Base-by-base conservation (phyloP, 92 coral and sea anemone genomes). In the Porites evermanni region DNA sequence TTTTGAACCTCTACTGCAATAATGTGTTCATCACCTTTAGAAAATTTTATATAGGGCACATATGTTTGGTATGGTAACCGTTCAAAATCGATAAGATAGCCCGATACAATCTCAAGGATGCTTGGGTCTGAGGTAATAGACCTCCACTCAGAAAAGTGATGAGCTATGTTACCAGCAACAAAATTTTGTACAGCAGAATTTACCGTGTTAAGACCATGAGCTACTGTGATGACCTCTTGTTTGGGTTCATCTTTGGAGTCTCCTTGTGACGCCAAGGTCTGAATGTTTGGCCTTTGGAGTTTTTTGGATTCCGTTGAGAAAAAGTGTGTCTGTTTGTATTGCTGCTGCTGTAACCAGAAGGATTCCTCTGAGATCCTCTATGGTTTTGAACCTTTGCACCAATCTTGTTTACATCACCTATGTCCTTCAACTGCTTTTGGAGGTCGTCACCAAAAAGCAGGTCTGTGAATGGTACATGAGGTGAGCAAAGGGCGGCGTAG, bases 361-460 rank as follows among this genome's bases (percentile, higher is more conserved):
- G 17, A 66, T 21, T 18, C 66, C 79, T 75, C 47, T 54, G 79
- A 44, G 79, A 60, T 53, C 67, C 79, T 56, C 66, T 75, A 32
- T 58, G 21, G 64, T 18, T 17, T 76, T 76, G 67, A 3, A 76
- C 80, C 4, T 76, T 58, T 51, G 80, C 68, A 6, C 80, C 67
- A 26, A 56, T 76, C 13, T 76, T 76, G 53, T 76, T 76, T 38
- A 76, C 69, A 56, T 76, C 67, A 12, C 52, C 80, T 26, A 88
- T 90, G 70, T 90, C 94, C 38, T 93, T 90, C 19, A 93, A 82
- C 61, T 93, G 94, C 67, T 88, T 93, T 68, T 93, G 91, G 69
- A 24, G 85, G 64, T 67, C 77, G 50, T 53, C 64, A 11, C 26
- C 51, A 16, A 79, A 38, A 20, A 63, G 81, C 87, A 47, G 19